phyloP scores from a whole-genome alignment of 2,888 invertebrate species.

The Ophraella communa region DNA sequence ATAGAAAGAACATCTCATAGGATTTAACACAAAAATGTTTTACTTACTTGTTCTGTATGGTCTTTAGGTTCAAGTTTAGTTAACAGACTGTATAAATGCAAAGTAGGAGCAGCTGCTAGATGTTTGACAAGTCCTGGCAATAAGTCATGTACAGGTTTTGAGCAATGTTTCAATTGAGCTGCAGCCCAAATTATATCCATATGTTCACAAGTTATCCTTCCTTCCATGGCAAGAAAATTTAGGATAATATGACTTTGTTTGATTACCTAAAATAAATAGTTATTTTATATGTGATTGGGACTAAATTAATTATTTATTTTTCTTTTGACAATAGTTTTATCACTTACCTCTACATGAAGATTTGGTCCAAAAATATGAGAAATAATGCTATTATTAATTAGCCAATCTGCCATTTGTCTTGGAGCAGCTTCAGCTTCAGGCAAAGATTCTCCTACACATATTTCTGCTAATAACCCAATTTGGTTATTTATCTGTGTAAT shows the following conservation, averaged over 20 bases:
- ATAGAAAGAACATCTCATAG: too few species aligned
- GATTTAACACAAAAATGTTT: too few species aligned
- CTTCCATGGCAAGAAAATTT: constrained; percentile 91
- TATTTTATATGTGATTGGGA: too few species aligned
- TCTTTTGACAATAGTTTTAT: background rate
- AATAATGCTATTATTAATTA: constrained; percentile 87
- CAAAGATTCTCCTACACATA: constrained; percentile 86
- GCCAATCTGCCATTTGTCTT: constrained; percentile 85
- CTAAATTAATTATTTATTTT: too few species aligned
- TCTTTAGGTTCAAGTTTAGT: constrained; percentile 88
- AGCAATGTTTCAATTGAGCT: constrained; percentile 93
- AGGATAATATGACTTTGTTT: constrained; percentile 94
- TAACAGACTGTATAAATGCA: constrained; percentile 86
- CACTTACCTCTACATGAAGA: constrained; percentile 86
- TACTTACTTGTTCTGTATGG: constrained; percentile 83
- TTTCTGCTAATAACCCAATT: constrained; percentile 89
- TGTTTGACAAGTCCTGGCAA: constrained; percentile 90
- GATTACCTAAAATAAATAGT: constrained; percentile 70
- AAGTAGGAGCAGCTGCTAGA: constrained; percentile 84
- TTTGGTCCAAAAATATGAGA: constrained; percentile 97
- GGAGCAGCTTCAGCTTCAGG: constrained; percentile 86
- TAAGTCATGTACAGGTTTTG: constrained; percentile 90
- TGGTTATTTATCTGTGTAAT: constrained; percentile 95
- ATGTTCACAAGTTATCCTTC: constrained; percentile 87
- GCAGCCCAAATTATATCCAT: constrained; percentile 95